Conservation (phyloP, 2,113 vertebrate genomes). For the Butorides virescens region DNA sequence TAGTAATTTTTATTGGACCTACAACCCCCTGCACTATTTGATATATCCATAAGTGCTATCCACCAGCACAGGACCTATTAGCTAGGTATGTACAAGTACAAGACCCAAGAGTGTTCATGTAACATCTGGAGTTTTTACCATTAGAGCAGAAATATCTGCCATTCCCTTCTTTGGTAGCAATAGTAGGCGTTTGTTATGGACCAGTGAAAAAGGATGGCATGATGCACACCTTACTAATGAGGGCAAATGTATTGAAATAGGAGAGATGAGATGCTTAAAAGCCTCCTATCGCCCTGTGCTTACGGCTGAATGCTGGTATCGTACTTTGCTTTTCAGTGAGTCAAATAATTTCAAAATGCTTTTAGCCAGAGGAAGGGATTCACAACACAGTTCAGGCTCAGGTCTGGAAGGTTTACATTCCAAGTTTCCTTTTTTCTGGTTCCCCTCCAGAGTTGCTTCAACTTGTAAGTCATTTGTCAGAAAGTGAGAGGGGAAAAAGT, state of each 20-base stretch:
- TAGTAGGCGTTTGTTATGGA: not conserved
- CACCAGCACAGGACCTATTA: not conserved
- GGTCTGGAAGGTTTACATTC: not conserved
- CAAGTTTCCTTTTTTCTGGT: not conserved
- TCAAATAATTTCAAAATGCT: not conserved
- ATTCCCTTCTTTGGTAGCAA: not conserved
- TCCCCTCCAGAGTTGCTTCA: not conserved
- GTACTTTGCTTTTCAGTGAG: not conserved
- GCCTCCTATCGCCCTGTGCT: not conserved
- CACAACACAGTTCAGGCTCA: not conserved
- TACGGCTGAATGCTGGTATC: not conserved
- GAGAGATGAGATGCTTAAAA: not conserved
- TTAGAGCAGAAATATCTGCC: not conserved
- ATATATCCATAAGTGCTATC: not conserved
- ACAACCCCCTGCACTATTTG: not conserved
- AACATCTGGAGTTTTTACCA: not conserved
- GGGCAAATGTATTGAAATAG: not conserved
- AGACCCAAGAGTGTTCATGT: not conserved
- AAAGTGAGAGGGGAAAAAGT: not conserved
- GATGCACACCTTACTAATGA: not conserved
- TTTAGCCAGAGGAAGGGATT: not conserved
- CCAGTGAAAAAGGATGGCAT: not conserved
- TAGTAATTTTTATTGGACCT: not conserved
- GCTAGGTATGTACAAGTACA: not conserved
- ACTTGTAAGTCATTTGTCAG: not conserved